Evolutionary conservation across 2,113 vertebrate species (phyloP).

Genomic region (Alaudala cheleensis): DNA sequence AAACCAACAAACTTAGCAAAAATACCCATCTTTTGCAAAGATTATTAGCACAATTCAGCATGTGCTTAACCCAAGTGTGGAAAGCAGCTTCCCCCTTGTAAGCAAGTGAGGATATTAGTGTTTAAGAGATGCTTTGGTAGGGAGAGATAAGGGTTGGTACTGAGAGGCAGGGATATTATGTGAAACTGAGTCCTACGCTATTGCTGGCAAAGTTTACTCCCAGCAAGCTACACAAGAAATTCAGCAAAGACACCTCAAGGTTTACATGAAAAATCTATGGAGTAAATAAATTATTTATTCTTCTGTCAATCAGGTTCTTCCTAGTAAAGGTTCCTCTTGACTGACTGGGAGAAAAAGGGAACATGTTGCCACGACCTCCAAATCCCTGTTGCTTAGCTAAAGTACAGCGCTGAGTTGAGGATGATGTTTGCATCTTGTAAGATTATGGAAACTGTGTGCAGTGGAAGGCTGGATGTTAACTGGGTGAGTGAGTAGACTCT

Average conservation of each 20-base stretch:
- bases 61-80: not conserved
- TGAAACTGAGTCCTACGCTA: not conserved
- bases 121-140: not conserved
- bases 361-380: not conserved
- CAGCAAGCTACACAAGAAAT: not conserved
- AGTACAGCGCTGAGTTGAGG: not conserved
- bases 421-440: not conserved
- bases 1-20: not conserved
- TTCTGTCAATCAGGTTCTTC: not conserved
- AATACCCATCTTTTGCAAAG: not conserved
- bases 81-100: not conserved
- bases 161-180: not conserved
- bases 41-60: not conserved
- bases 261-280: not conserved
- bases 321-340: not conserved
- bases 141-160: not conserved
- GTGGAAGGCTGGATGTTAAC: not conserved
- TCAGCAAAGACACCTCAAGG: not conserved
- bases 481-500: slow-evolving; percentile 6
- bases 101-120: fast-evolving
- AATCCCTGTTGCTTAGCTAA: slow-evolving; percentile 10
- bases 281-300: not conserved
- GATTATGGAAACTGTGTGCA: not conserved
- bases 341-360: not conserved
- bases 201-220: not conserved